Conservation (phyloP, 1,140 invertebrate species). For the Harpegnathos saltator region DNA sequence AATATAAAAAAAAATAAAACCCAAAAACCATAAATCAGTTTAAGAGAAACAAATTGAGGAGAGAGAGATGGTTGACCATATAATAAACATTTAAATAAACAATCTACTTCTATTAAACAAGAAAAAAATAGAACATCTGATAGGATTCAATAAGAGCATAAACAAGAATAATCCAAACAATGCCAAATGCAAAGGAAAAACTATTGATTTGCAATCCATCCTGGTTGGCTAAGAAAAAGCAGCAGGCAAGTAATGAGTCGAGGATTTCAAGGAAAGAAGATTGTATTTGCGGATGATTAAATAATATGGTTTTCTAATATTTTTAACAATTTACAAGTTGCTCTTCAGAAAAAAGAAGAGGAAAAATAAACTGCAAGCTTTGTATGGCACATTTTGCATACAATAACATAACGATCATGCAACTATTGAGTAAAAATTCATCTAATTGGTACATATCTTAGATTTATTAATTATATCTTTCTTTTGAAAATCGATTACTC, state of each 20-base stretch:
- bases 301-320: not conserved
- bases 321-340: not conserved
- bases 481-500: too few species aligned
- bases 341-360: not conserved
- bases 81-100: not conserved
- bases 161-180: constrained; percentile 20
- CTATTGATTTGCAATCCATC: constrained; percentile 83
- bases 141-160: not conserved
- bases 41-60: not conserved
- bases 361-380: not conserved
- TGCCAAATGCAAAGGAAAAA: constrained; percentile 2
- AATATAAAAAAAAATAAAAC: not conserved
- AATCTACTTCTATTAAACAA: not conserved
- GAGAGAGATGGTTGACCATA: not conserved
- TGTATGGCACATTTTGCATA: not conserved
- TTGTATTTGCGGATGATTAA: constrained; percentile 77
- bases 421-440: not conserved
- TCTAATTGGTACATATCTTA: too few species aligned
- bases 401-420: constrained; percentile 10
- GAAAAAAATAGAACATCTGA: not conserved
- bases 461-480: too few species aligned
- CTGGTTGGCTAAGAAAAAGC: constrained; percentile 83
- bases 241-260: constrained; percentile 78
- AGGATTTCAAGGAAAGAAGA: constrained; percentile 82
- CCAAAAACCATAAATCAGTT: not conserved